These are phyloP conservation scores for Strigamia maritima DNA, from an alignment of 2,888 invertebrate species.

Conservation along the genomic window DNA sequence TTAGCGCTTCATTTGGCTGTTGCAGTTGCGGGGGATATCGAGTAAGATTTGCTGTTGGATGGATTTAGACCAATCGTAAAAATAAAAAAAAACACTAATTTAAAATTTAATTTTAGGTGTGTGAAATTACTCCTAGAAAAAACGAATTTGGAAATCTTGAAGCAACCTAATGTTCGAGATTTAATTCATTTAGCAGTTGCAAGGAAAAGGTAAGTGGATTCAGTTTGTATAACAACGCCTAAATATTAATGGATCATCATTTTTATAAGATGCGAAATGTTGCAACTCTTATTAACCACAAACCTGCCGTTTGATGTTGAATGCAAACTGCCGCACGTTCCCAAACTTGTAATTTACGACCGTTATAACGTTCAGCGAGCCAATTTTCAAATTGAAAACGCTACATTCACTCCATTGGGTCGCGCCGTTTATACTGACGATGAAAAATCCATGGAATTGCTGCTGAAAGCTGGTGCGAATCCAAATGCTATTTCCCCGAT, in stretches of 20 bases:
- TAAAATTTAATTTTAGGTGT: neutral
- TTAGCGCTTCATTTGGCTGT: conserved; percentile 28
- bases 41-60: neutral
- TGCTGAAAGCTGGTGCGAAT: neutral
- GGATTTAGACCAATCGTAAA: neutral
- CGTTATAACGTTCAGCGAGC: neutral
- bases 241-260: too few species aligned
- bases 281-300: neutral
- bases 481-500: neutral
- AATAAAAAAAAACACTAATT: neutral
- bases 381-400: neutral
- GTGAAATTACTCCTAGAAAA: neutral
- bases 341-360: neutral
- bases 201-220: neutral
- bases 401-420: neutral
- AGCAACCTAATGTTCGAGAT: neutral
- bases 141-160: neutral
- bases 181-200: neutral
- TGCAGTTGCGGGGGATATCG: too few species aligned
- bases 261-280: neutral
- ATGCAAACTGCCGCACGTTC: neutral
- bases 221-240: neutral
- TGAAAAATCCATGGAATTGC: neutral
- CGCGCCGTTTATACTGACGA: neutral
- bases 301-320: neutral